Evolutionary conservation across 2,113 vertebrate species (phyloP).

Genomic region (Cardinalis cardinalis): DNA sequence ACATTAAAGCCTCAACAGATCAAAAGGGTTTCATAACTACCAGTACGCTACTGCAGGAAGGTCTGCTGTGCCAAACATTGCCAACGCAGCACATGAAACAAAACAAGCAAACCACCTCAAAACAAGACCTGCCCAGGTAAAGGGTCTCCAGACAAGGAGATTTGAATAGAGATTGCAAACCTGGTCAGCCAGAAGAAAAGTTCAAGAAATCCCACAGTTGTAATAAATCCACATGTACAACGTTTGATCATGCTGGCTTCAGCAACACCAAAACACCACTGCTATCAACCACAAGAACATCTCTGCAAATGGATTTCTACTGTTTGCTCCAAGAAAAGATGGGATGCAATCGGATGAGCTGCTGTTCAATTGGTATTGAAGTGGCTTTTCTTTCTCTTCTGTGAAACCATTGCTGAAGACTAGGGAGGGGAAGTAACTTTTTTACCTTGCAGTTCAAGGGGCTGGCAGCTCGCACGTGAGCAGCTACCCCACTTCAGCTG

Average conservation of each 20-base stretch:
- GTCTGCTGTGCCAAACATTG: background rate
- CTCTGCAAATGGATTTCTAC: background rate
- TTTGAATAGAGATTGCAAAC: background rate
- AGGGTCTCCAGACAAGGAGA: background rate
- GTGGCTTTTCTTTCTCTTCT: background rate
- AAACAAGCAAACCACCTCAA: background rate
- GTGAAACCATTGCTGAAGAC: background rate
- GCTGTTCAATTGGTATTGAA: background rate
- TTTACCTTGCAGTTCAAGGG: background rate
- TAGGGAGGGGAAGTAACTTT: background rate
- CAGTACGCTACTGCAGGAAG: background rate
- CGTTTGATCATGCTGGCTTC: background rate
- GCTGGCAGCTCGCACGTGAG: background rate
- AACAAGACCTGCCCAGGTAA: background rate
- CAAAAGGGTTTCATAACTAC: background rate
- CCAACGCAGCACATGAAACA: background rate
- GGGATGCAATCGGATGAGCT: background rate
- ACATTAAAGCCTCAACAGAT: background rate
- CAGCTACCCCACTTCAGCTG: background rate
- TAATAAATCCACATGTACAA: background rate
- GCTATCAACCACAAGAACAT: fast-evolving
- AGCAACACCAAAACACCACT: background rate
- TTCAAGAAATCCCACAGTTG: background rate
- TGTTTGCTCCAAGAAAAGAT: fast-evolving
- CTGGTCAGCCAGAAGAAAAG: background rate